phyloP scores from a whole-genome alignment of 2,888 invertebrate genomes.

The Gastrophysa polygoni region DNA sequence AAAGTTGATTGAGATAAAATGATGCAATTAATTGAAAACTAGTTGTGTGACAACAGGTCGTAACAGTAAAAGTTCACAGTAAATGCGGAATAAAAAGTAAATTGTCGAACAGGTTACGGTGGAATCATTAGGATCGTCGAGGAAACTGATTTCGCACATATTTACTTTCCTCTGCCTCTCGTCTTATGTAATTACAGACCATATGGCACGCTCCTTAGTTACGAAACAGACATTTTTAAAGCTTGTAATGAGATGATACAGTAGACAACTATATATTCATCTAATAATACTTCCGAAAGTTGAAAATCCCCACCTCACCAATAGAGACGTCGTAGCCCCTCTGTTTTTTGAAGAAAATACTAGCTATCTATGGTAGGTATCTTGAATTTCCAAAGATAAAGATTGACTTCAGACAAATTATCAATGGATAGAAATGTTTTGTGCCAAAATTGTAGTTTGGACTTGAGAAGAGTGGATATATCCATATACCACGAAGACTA shows the following conservation, averaged over 20 bases:
- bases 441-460: too few species aligned
- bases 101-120: not conserved
- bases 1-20: not conserved
- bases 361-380: too few species aligned
- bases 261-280: too few species aligned
- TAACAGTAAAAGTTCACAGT: constrained; percentile 1
- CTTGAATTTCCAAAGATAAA: too few species aligned
- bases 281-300: too few species aligned
- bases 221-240: not conserved
- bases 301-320: too few species aligned
- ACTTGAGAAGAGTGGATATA: too few species aligned
- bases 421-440: too few species aligned
- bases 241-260: not conserved
- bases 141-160: not conserved
- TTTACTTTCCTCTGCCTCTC: not conserved
- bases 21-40: not conserved
- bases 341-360: too few species aligned
- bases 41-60: not conserved
- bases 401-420: too few species aligned
- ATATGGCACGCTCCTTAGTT: not conserved
- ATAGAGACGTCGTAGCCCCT: too few species aligned
- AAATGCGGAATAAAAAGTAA: not conserved
- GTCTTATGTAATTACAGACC: not conserved
- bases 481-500: too few species aligned
- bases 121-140: not conserved